Base-by-base conservation (phyloP, 2,888 invertebrate genomes). In the Cephus pygmeus region DNA sequence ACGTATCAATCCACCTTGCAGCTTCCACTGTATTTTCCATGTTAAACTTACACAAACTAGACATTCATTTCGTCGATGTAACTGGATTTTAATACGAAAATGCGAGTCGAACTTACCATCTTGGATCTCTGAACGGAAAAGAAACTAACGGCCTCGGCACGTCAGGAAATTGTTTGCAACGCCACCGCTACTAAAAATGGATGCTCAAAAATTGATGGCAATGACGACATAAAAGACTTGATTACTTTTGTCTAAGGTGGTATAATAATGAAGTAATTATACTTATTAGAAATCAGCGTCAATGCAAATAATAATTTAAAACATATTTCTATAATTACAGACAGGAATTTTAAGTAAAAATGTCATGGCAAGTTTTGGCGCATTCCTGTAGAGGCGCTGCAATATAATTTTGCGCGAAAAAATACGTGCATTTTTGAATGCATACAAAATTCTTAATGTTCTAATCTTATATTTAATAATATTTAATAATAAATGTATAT, bases 21-120 rank as follows among this genome's bases (percentile, higher is more conserved):
- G 71, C 56, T 36, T 83, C 69, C 77, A 82, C 81, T 81, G 73
- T 75, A 80, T 78, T 83, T 85, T 85, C 77, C 33, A 75, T 73
- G 11, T 11, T 30, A 73, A n/a, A 77, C 69, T 79, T 73, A 69
- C 77, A 76, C 69, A 36, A 35, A 80, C 35, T 15, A 69, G 23
- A 11, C 23, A 74, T 40, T 36, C 75, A 79, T 79, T 69, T 69
- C 31, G 23, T 36, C 79, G 89, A 90, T 90, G 87, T 76, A 81
- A 77, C 36, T 76, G 84, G 90, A 90, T 90, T 87, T 86, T 71
- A 76, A 75, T 74, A 79, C 69, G 69, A 81, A 77, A 86, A 83
- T 76, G 35, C 78, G 77, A 69, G 69, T 73, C 80, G 77, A 82
- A 89, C 90, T 88, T 88, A 90, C 90, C 90, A 90, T 90, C 85